These are phyloP conservation scores for Fulmarus glacialis DNA, from an alignment of 2,113 vertebrate genomes.

Conservation along the genomic window DNA sequence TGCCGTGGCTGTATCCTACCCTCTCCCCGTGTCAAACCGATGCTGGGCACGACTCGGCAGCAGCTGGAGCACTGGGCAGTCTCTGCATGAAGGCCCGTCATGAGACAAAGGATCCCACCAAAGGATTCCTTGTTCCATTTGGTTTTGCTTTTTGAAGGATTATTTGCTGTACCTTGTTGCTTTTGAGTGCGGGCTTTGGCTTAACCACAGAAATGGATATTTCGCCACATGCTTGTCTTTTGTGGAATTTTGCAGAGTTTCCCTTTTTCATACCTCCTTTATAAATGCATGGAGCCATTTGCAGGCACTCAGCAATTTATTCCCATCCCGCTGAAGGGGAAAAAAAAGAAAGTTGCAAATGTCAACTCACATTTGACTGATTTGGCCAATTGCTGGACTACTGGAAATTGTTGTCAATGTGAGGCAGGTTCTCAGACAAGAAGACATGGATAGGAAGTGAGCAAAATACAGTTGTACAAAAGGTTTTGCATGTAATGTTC, in stretches of 20 bases:
- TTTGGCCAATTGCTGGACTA: neutral
- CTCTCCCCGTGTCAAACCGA: fast-evolving
- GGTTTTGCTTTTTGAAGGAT: neutral
- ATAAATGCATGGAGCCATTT: neutral
- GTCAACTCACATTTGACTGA: neutral
- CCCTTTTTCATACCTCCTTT: neutral
- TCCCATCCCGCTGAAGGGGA: neutral
- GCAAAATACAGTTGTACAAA: neutral
- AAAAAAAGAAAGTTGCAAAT: neutral
- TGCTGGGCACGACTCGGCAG: fast-evolving
- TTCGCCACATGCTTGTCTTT: neutral
- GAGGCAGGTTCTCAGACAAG: neutral
- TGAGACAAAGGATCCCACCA: neutral
- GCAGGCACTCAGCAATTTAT: neutral
- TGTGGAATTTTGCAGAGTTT: neutral
- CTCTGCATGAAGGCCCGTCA: neutral
- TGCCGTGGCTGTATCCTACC: neutral
- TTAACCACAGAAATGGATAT: neutral
- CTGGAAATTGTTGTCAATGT: neutral
- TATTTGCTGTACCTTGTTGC: neutral
- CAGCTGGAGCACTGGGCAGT: neutral
- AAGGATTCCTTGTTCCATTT: neutral
- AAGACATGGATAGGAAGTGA: neutral
- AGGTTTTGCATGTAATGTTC: neutral
- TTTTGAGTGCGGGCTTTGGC: neutral